Evolutionary conservation across 2,797 vertebrate species (phyloP), one percentile per base, ranked within the genome.

Genomic region (Acrossocheilus fasciatus): DNA sequence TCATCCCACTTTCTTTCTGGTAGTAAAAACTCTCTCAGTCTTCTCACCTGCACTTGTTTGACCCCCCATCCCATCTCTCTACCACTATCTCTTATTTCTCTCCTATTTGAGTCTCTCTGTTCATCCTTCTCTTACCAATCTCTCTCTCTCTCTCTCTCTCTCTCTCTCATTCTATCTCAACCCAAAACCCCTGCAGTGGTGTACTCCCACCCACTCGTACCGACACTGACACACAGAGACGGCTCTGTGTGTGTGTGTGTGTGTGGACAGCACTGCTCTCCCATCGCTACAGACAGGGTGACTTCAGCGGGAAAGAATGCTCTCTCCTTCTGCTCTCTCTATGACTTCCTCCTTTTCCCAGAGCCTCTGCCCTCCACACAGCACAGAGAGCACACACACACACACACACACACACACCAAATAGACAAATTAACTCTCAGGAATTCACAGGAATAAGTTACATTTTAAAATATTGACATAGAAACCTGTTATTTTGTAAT

Each of bases 241-340:
- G 77, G 69, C 84, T 87, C 83, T 84, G 81, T 75, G 80, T 83
- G 82, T 43, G 41, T 57, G 89, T 89, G 89, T 83, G 82, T 57
- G 89, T 89, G 89, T 87, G 87, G 87, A 88, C 86, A 90, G 78
- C 77, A 80, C 72, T 86, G 82, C 86, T 91, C 89, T 91, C 91
- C 91, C 79, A 88, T 87, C 68, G 86, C 88, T 87, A 88, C 90
- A 92, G 91, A 92, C 89, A 81, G 86, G 59, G 87, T 92, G 91
- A 91, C 90, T 92, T 92, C 91, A 92, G 87, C 82, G 62, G 88
- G 89, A 89, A 92, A 91, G 89, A 91, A 92, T 92, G 85, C 81
- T 79, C 88, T 88, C 88, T 88, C 86, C 87, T 87, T 88, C 69
- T 89, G 82, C 85, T 80, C 85, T 87, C 78, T 82, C 64, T 81